Percentiles rank a stretch among this genome's conserved stretches.
These are phyloP conservation scores for Poecile montanus DNA, from an alignment of 2,797 vertebrate genomes.

Conservation along the genomic window DNA sequence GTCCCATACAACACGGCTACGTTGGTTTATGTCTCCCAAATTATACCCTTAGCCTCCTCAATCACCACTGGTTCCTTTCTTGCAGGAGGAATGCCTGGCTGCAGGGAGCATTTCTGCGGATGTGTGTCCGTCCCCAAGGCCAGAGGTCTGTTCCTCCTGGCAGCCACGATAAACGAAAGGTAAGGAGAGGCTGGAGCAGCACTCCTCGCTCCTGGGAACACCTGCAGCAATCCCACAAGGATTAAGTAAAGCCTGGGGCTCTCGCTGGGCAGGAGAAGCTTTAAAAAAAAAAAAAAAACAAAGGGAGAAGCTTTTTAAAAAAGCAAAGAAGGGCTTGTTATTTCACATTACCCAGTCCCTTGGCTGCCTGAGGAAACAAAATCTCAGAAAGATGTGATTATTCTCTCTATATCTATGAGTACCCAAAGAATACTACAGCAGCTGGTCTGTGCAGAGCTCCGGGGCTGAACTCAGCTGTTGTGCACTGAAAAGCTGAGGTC, in stretches of 20 bases:
- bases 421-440: background rate
- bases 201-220: background rate
- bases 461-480: background rate
- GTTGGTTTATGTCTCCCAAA: background rate
- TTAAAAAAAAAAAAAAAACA: background rate
- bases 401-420: background rate
- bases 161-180: background rate
- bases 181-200: background rate
- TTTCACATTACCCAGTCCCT: background rate
- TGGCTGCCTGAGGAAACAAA: background rate
- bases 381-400: background rate
- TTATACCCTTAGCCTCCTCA: background rate
- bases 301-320: background rate
- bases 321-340: background rate
- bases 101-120: background rate
- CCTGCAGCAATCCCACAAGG: background rate
- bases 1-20: accelerated
- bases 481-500: background rate
- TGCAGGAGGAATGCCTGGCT: background rate
- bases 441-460: background rate
- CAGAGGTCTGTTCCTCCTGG: background rate
- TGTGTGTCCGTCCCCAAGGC: background rate
- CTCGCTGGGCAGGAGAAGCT: background rate
- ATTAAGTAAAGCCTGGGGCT: background rate
- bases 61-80: background rate